Base-by-base conservation (phyloP, 2,797 vertebrate genomes). In the Helicolenus hilgendorfi region DNA sequence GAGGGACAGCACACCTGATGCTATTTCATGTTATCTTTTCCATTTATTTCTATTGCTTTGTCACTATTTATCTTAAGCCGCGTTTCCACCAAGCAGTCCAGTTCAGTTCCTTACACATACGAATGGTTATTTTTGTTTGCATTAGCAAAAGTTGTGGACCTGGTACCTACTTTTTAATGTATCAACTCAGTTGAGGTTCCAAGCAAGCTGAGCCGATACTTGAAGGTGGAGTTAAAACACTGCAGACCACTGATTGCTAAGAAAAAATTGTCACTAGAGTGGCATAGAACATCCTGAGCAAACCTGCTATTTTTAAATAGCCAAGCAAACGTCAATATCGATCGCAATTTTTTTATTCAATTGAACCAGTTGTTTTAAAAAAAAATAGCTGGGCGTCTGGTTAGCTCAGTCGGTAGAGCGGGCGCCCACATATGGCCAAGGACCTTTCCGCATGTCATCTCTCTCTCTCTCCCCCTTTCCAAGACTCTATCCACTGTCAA, bases 21-120 rank as follows among this genome's bases (percentile, higher is more conserved):
- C 0, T 70, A 13, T 33, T 73, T 74, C 15, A 75, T 87, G 72
- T 35, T 35, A 27, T 36, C 31, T 72, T 81, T 55, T 49, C n/a
- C 26, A 41, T 2, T 8, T 73, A 22, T 62, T 70, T 63, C 13
- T 4, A 29, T 18, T 36, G 29, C 53, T 26, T 59, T 59, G 55
- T 63, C 36, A 38, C 27, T 53, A 13, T 56, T 15, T 33, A 38
- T 41, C 4, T 0, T 31, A 62, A 60, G 58, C 26, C 58, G 4
- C 8, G 29, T 31, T 62, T 62, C 59, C 59, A 62, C 59, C 59
- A 31, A 63, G 18, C 60, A 20, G 15, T 18, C 27, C 2, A 31
- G 59, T 62, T 62, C 29, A 60, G 59, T 62, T 62, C 29, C 15
- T 62, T 31, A 20, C 27, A 31, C 4, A 20, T 11, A 5, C 11